phyloP scores from a whole-genome alignment of 1,140 invertebrate genomes.

The Augochlora pura region DNA sequence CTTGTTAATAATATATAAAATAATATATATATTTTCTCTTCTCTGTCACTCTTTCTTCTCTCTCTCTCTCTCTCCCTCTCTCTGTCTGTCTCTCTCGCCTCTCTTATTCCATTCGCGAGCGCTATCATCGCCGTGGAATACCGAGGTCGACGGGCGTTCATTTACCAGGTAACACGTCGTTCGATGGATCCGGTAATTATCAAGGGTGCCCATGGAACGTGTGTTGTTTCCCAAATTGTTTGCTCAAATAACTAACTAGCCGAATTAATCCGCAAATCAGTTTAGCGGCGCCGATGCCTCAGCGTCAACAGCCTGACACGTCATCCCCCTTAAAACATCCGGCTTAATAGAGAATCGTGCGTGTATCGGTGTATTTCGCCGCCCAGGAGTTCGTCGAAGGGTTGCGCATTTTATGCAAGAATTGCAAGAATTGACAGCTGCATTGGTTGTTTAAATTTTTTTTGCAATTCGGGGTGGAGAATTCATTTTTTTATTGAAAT shows the following conservation, averaged over 20 bases:
- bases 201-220: not conserved
- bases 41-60: too few relatives aligned
- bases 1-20: too few relatives aligned
- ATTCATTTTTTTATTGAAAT: too few relatives aligned
- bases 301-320: constrained; percentile 28
- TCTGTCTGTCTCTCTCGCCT: too few relatives aligned
- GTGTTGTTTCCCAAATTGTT: constrained; percentile 10
- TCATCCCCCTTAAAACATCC: constrained; percentile 5
- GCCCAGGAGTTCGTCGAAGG: too few relatives aligned
- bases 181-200: constrained; percentile 29
- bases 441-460: too few relatives aligned
- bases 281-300: not conserved
- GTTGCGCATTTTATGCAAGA: too few relatives aligned
- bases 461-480: too few relatives aligned
- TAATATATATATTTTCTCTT: too few relatives aligned
- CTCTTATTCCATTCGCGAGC: too few relatives aligned
- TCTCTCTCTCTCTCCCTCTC: too few relatives aligned
- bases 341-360: not conserved
- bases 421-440: too few relatives aligned
- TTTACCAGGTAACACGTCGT: constrained; percentile 10
- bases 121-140: not conserved
- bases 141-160: not conserved
- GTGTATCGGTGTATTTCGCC: not conserved
- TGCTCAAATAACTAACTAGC: constrained; percentile 25
- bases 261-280: constrained; percentile 27